These are phyloP conservation scores for Trichogramma evanescens DNA, from an alignment of 2,888 invertebrate genomes.

Conservation along the genomic window DNA sequence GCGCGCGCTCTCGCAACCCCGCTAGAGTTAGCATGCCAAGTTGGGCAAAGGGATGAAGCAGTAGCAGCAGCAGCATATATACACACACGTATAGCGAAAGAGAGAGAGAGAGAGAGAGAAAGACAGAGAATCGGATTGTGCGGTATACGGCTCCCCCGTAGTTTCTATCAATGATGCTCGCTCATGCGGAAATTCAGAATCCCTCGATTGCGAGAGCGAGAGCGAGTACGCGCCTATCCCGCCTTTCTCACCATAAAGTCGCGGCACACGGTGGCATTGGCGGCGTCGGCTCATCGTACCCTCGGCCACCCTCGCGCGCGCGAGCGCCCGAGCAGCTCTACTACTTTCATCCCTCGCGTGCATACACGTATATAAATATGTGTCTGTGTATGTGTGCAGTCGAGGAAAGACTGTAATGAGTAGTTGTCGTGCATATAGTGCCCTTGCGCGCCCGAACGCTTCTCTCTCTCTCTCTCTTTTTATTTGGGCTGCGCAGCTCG, in stretches of 20 bases:
- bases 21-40: conserved; percentile 36
- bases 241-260: conserved; percentile 45
- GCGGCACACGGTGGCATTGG: conserved; percentile 19
- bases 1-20: conserved; percentile 24
- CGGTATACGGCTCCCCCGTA: conserved; percentile 30
- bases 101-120: conserved; percentile 3
- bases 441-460: conserved; percentile 23
- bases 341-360: conserved; percentile 10
- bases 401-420: background rate
- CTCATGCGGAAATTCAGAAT: conserved; percentile 47
- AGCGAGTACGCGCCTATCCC: conserved; percentile 33
- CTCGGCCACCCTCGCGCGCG: conserved; percentile 12
- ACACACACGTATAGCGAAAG: conserved; percentile 15
- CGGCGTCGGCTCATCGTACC: conserved; percentile 4
- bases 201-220: conserved; percentile 30
- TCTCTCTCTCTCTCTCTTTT: background rate
- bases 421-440: too few relatives aligned
- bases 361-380: background rate
- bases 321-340: conserved; percentile 2
- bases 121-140: conserved; percentile 4
- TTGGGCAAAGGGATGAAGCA: conserved; percentile 43
- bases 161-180: conserved; percentile 46
- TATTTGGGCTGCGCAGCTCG: background rate
- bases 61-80: background rate
- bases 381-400: conserved; percentile 2